Conservation (phyloP, 2,888 invertebrate species). For the Hyposoter dolosus region DNA sequence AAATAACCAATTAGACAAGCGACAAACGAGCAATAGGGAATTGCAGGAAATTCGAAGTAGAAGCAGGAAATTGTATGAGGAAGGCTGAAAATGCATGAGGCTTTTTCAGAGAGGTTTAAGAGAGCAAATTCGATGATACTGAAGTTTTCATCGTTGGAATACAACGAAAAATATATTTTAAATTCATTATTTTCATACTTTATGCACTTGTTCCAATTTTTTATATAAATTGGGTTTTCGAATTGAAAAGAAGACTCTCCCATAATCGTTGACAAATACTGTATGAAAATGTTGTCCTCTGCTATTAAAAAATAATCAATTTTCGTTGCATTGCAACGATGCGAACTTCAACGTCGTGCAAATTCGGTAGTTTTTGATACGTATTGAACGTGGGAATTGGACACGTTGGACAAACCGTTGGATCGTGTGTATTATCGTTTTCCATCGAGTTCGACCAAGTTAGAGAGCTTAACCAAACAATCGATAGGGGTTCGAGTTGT, state of each 20-base stretch:
- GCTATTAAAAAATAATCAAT: too few relatives aligned
- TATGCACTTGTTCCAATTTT: too few relatives aligned
- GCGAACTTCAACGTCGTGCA: too few relatives aligned
- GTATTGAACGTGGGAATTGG: constrained; percentile 30
- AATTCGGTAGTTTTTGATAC: background rate
- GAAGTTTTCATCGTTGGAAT: too few relatives aligned
- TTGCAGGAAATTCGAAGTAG: background rate
- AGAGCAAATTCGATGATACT: too few relatives aligned
- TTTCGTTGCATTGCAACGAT: too few relatives aligned
- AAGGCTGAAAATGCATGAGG: background rate
- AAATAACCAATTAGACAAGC: background rate
- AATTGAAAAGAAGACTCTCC: too few relatives aligned
- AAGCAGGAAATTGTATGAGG: background rate
- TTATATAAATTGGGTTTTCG: too few relatives aligned
- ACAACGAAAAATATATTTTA: too few relatives aligned
- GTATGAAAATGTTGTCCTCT: too few relatives aligned
- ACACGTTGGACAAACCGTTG: constrained; percentile 26
- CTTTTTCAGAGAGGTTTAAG: background rate
- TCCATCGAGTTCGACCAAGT: background rate
- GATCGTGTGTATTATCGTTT: constrained; percentile 18
- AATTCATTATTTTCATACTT: too few relatives aligned
- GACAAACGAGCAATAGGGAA: background rate
- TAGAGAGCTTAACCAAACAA: background rate
- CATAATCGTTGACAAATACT: too few relatives aligned
- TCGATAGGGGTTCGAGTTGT: constrained; percentile 21